Percentiles rank a stretch among this genome's conserved stretches.
phyloP scores from a whole-genome alignment of 2,888 invertebrate genomes.

The Melipona beecheii region DNA sequence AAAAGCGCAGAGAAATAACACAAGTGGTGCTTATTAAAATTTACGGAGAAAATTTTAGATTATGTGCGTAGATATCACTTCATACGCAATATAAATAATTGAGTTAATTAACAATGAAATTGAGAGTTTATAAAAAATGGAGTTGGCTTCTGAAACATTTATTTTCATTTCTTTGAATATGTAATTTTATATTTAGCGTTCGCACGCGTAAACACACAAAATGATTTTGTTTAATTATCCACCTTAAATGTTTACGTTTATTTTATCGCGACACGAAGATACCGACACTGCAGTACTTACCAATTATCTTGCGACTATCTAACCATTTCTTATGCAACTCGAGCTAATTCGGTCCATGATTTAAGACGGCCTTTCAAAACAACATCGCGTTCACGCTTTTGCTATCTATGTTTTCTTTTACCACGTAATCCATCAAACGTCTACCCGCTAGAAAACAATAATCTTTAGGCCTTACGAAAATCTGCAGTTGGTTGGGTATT shows the following conservation, averaged over 20 bases:
- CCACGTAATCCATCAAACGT: not conserved
- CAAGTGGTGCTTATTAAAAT: too few relatives aligned
- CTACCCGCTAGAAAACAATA: not conserved
- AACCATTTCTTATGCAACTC: not conserved
- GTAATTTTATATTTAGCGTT: too few relatives aligned
- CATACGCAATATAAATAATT: too few relatives aligned
- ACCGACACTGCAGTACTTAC: not conserved
- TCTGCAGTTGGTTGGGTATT: not conserved
- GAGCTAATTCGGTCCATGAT: constrained; percentile 5
- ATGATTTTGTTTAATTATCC: not conserved
- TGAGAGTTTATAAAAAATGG: too few relatives aligned
- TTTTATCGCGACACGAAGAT: not conserved
- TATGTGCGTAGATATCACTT: too few relatives aligned
- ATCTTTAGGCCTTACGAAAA: not conserved
- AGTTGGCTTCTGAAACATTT: too few relatives aligned
- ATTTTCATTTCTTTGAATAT: too few relatives aligned
- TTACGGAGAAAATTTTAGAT: too few relatives aligned
- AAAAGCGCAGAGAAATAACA: too few relatives aligned
- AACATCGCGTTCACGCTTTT: not conserved
- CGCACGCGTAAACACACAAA: not conserved
- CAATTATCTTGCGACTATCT: not conserved
- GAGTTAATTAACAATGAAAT: too few relatives aligned
- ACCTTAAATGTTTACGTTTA: not conserved
- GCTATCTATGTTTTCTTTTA: not conserved
- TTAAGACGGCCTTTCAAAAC: constrained; percentile 1